phyloP scores from a whole-genome alignment of 1,140 invertebrate genomes.

The Nebria ingens region DNA sequence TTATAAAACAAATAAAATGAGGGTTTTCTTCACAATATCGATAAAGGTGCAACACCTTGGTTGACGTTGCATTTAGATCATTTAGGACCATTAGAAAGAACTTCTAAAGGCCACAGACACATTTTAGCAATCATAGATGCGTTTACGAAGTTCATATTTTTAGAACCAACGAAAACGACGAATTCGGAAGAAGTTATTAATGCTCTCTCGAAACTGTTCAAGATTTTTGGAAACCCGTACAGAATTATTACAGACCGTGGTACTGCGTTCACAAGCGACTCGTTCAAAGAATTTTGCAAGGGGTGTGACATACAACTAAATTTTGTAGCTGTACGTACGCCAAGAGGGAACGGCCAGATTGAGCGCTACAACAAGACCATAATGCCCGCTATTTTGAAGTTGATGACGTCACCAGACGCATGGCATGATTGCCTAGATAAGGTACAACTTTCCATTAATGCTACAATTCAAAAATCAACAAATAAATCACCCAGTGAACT shows the following conservation, averaged over 20 bases:
- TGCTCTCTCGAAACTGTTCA: slow-evolving; percentile 17
- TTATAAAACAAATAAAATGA: slow-evolving; percentile 10
- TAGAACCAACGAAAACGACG: slow-evolving; percentile 17
- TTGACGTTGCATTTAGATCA: slow-evolving; percentile 28
- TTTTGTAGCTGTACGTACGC: slow-evolving; percentile 23
- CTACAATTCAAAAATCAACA: neutral
- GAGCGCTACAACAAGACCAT: slow-evolving; percentile 18
- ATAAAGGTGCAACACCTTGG: slow-evolving; percentile 21
- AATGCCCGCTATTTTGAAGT: slow-evolving; percentile 17
- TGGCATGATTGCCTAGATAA: slow-evolving; percentile 14
- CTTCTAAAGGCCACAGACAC: slow-evolving; percentile 18
- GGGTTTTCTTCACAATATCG: slow-evolving; percentile 23
- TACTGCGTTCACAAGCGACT: slow-evolving; percentile 24
- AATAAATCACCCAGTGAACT: neutral
- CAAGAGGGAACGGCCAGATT: slow-evolving; percentile 21
- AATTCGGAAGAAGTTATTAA: slow-evolving; percentile 20
- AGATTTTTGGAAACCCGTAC: slow-evolving; percentile 21
- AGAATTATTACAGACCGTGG: slow-evolving; percentile 23
- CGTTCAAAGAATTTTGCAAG: slow-evolving; percentile 24
- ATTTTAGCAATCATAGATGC: slow-evolving; percentile 25
- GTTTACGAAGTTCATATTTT: slow-evolving; percentile 27
- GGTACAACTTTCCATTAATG: slow-evolving; percentile 13
- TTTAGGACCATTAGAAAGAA: slow-evolving; percentile 25
- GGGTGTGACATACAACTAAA: slow-evolving; percentile 21
- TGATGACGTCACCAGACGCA: slow-evolving; percentile 12